phyloP scores from a whole-genome alignment of 30 jellyfish, hydroid and myxozoan genomes.

The Aurelia sp. region DNA sequence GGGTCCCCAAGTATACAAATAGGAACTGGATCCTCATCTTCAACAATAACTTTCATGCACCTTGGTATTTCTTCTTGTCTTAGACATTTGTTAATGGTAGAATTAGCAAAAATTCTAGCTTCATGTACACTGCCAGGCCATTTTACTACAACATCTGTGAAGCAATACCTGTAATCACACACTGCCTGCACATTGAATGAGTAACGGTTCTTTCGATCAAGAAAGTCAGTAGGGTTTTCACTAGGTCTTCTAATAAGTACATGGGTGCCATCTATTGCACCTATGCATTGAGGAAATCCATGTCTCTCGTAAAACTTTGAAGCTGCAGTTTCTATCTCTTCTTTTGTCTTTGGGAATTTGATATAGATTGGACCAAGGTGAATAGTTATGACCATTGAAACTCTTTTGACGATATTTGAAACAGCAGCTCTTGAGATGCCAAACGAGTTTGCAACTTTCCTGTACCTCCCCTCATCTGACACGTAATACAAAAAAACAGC shows the following conservation, averaged over 20 bases:
- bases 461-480: slow-evolving; percentile 64
- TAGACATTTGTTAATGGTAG: slow-evolving; percentile 27
- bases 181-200: slow-evolving; percentile 65
- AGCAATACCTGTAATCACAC: slow-evolving; percentile 56
- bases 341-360: slow-evolving; percentile 41
- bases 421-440: slow-evolving; percentile 73
- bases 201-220: slow-evolving; percentile 42
- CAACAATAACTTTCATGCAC: slow-evolving; percentile 38
- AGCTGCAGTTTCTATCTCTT: slow-evolving; percentile 11
- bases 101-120: slow-evolving; percentile 46
- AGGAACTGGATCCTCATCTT: slow-evolving; percentile 61
- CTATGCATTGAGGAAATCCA: slow-evolving; percentile 80
- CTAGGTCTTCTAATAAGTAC: slow-evolving; percentile 36
- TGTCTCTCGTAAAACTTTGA: slow-evolving; percentile 26
- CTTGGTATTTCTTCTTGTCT: slow-evolving; percentile 35
- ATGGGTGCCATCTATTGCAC: slow-evolving; percentile 74
- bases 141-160: slow-evolving; percentile 66
- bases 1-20: slow-evolving; percentile 70
- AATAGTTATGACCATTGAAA: slow-evolving; percentile 30
- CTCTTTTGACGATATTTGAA: slow-evolving; percentile 44
- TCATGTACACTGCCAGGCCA: slow-evolving; percentile 76
- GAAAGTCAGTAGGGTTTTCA: slow-evolving; percentile 43
- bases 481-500: slow-evolving; percentile 67
- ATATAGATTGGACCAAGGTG: slow-evolving; percentile 57
- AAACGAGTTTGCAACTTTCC: slow-evolving; percentile 66